Conservation (phyloP, 2,797 vertebrate genomes). For the Apogon talboti region DNA sequence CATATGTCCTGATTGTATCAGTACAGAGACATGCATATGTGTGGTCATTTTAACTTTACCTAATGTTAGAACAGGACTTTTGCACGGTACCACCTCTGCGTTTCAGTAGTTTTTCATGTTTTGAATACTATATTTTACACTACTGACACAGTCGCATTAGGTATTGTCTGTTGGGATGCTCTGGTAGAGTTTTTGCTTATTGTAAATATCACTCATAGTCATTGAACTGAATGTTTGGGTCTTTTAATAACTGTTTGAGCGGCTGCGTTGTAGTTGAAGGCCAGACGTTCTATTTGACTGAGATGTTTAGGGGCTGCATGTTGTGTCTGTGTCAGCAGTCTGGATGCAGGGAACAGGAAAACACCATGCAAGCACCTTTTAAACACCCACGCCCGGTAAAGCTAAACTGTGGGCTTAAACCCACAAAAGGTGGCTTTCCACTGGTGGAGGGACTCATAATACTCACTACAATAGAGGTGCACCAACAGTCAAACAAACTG, state of each 20-base stretch:
- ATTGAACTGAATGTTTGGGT: not conserved
- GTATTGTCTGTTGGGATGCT: too few relatives aligned
- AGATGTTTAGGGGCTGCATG: slow-evolving; percentile 54
- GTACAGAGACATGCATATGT: too few relatives aligned
- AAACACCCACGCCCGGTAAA: slow-evolving; percentile 57
- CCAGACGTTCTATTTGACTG: slow-evolving; percentile 29
- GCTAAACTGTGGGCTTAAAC: slow-evolving; percentile 73
- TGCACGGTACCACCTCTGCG: too few relatives aligned
- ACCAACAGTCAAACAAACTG: slow-evolving; percentile 53
- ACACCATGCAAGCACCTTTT: slow-evolving; percentile 81
- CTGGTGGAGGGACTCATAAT: slow-evolving; percentile 61
- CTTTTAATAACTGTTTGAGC: slow-evolving; percentile 21
- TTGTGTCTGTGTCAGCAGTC: slow-evolving; percentile 81
- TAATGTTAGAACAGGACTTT: too few relatives aligned
- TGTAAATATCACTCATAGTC: not conserved
- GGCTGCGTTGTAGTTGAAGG: slow-evolving; percentile 28
- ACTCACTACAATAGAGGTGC: slow-evolving; percentile 67
- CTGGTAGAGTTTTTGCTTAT: not conserved
- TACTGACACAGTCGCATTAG: too few relatives aligned
- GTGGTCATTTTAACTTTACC: too few relatives aligned
- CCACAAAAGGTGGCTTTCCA: slow-evolving; percentile 79
- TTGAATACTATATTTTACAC: too few relatives aligned
- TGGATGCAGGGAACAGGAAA: slow-evolving; percentile 68
- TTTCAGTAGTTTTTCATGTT: too few relatives aligned
- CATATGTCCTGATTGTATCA: too few relatives aligned